These are phyloP conservation scores for Rhagophthalmus giganteus DNA, from an alignment of 2,888 invertebrate genomes.

Conservation along the genomic window DNA sequence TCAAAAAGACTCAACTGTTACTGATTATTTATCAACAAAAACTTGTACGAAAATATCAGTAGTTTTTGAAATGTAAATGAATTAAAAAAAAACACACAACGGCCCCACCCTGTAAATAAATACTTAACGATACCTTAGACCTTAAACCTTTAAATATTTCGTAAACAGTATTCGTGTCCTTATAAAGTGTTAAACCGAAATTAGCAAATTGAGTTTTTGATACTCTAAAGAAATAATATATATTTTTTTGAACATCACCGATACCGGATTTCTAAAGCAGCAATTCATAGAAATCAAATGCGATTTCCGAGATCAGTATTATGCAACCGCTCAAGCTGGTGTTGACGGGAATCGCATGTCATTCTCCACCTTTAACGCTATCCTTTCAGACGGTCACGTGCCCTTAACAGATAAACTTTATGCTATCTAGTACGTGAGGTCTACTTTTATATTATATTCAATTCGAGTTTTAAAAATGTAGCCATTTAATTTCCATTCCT, in stretches of 20 bases:
- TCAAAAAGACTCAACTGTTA: too few species aligned
- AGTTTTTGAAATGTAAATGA: too few species aligned
- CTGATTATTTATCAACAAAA: too few species aligned
- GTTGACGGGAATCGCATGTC: constrained; percentile 40
- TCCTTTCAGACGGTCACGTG: constrained; percentile 33
- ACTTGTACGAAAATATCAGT: too few species aligned
- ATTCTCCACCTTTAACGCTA: constrained; percentile 31
- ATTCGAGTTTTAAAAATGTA: constrained; percentile 3
- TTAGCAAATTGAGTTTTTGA: constrained; percentile 11
- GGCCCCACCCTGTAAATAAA: background rate
- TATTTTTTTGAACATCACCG: constrained; percentile 11
- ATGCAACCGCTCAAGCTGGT: constrained; percentile 36
- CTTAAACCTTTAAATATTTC: too few species aligned
- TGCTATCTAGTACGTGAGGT: constrained; percentile 21
- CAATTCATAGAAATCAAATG: constrained; percentile 46
- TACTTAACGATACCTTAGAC: too few species aligned
- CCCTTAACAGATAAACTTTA: constrained; percentile 30
- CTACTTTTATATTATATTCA: constrained; percentile 23
- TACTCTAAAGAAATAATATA: constrained; percentile 7
- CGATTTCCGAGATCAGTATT: constrained; percentile 33
- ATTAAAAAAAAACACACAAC: too few species aligned
- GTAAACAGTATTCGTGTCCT: too few species aligned
- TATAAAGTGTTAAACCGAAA: background rate
- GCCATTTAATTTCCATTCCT: constrained; percentile 3
- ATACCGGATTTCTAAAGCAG: constrained; percentile 26